phyloP scores from a whole-genome alignment of 92 coral and sea anemone genomes.

The Ricordea florida region DNA sequence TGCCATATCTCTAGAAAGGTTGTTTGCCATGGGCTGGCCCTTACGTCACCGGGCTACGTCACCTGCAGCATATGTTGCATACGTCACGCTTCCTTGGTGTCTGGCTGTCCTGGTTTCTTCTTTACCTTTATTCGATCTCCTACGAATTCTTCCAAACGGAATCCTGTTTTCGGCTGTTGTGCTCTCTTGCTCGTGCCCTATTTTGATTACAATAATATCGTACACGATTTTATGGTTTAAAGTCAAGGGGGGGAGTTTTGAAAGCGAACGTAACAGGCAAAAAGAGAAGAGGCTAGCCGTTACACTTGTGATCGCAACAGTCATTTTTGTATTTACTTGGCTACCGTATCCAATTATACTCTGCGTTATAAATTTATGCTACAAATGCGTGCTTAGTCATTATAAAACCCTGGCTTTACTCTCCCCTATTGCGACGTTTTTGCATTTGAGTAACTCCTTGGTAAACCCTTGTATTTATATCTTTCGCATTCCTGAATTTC shows the following conservation, averaged over 20 bases:
- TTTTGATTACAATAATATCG: not conserved
- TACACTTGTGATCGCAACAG: constrained; percentile 58
- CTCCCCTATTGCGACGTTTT: not conserved
- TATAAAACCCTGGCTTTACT: not conserved
- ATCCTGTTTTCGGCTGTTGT: not conserved
- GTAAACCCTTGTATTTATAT: constrained; percentile 46
- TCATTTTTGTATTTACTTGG: constrained; percentile 45
- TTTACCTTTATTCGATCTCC: not conserved
- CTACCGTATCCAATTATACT: constrained; percentile 32
- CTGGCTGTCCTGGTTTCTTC: constrained; percentile 20
- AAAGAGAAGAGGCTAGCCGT: constrained; percentile 28
- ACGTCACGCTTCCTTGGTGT: constrained; percentile 31
- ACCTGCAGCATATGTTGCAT: constrained; percentile 13
- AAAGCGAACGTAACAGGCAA: not conserved
- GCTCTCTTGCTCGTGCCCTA: not conserved
- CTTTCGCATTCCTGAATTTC: constrained; percentile 51
- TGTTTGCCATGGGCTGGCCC: constrained; percentile 62
- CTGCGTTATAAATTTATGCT: constrained; percentile 19
- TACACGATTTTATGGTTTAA: not conserved
- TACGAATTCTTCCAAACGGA: not conserved
- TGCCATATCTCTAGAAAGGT: constrained; percentile 54
- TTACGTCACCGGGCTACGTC: constrained; percentile 57
- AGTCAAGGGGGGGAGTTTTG: not conserved
- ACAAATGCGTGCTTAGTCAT: not conserved
- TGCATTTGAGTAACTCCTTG: constrained; percentile 42